Percentiles rank a stretch among this genome's conserved stretches.
Evolutionary conservation across 2,113 vertebrate species (phyloP).

Genomic region (Microcebus griseorufus): DNA sequence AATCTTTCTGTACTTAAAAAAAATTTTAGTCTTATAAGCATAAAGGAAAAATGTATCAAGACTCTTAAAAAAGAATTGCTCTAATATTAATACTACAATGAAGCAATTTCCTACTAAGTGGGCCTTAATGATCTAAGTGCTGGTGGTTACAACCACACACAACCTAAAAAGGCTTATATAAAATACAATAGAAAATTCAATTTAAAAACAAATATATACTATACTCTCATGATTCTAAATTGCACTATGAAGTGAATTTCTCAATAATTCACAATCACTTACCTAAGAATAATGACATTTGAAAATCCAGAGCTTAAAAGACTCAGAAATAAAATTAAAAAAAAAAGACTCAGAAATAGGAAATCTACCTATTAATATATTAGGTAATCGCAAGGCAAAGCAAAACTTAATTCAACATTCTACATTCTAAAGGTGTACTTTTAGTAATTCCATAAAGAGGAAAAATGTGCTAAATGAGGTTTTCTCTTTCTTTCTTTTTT

Average conservation of each 20-base stretch:
- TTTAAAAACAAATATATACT: conserved; percentile 22
- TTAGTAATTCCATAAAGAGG: not conserved
- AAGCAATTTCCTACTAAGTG: conserved; percentile 8
- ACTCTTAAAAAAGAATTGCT: not conserved
- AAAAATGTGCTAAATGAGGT: not conserved
- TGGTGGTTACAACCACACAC: not conserved
- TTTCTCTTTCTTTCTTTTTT: not conserved
- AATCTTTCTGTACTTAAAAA: not conserved
- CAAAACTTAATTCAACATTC: conserved; percentile 23
- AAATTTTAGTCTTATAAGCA: not conserved
- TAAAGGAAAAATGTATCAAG: not conserved
- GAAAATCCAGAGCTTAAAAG: conserved; percentile 38
- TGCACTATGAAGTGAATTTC: conserved; percentile 37
- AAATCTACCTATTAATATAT: not conserved
- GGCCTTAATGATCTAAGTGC: not conserved
- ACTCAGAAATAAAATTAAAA: not conserved
- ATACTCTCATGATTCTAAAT: not conserved
- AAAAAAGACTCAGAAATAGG: not conserved
- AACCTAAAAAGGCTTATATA: not conserved
- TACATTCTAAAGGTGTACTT: conserved; percentile 15
- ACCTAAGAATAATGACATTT: conserved; percentile 10
- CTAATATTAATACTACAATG: not conserved
- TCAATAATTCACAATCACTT: conserved; percentile 16
- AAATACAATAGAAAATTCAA: not conserved
- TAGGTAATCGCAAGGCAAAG: not conserved